Evolutionary conservation across 1,140 invertebrate species (phyloP).

Genomic region (Sminthurides bifidus): DNA sequence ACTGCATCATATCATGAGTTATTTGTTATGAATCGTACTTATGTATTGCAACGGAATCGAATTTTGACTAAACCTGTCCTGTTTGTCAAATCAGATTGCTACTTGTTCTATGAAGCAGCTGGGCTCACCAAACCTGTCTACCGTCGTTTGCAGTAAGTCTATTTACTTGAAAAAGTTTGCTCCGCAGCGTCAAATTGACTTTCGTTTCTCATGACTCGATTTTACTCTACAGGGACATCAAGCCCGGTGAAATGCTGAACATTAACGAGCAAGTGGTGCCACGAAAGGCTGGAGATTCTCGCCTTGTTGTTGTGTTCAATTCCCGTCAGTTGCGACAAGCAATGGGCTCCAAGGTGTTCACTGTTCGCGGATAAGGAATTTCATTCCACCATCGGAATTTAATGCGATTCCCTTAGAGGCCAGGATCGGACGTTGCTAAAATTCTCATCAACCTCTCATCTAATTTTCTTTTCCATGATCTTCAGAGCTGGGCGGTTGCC

Average conservation of each 20-base stretch:
- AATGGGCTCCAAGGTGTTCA: constrained; percentile 34
- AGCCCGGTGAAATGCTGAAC: constrained; percentile 31
- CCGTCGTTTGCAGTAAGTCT: constrained; percentile 19
- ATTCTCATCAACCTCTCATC: too few species aligned
- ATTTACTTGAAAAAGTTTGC: background rate
- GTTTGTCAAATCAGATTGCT: constrained; percentile 32
- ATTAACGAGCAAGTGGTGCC: constrained; percentile 32
- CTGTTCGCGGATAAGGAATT: constrained; percentile 33
- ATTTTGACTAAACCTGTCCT: background rate
- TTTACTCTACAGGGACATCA: constrained; percentile 32
- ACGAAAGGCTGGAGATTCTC: constrained; percentile 33
- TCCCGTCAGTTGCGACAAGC: constrained; percentile 34
- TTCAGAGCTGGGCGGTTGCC: too few species aligned
- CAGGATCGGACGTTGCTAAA: too few species aligned
- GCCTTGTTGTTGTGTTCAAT: constrained; percentile 34
- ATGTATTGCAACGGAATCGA: background rate
- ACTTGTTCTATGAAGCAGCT: constrained; percentile 37
- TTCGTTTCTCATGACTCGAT: constrained; percentile 9
- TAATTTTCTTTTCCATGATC: too few species aligned
- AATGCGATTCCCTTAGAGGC: too few species aligned
- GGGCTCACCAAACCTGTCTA: constrained; percentile 34
- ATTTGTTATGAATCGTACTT: background rate
- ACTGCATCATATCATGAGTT: background rate
- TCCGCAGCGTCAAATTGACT: background rate
- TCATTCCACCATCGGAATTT: too few species aligned